phyloP scores from a whole-genome alignment of 2,113 vertebrate species.

The Phrynosoma platyrhinos region DNA sequence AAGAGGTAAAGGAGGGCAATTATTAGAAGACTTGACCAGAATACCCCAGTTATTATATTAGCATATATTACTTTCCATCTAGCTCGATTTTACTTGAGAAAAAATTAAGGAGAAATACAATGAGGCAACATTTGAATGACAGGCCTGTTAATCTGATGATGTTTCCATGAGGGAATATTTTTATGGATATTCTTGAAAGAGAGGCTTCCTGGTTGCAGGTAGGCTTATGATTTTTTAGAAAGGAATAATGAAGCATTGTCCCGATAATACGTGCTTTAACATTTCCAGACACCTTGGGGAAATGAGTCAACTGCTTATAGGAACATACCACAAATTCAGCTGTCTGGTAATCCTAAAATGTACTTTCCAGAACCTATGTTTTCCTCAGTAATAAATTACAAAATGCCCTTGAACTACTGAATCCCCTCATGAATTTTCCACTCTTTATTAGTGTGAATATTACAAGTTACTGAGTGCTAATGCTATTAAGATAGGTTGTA shows the following conservation, averaged over 20 bases:
- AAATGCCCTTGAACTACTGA: constrained; percentile 42
- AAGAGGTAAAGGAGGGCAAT: not conserved
- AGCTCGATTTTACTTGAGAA: not conserved
- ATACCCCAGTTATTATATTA: not conserved
- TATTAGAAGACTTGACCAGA: not conserved
- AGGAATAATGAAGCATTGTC: constrained; percentile 32
- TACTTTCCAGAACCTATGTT: constrained; percentile 42
- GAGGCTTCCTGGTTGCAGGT: not conserved
- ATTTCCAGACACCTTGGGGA: constrained; percentile 54
- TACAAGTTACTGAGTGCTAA: not conserved
- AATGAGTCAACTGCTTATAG: constrained; percentile 42
- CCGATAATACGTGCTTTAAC: constrained; percentile 18
- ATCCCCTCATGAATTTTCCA: not conserved
- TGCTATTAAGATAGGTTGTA: not conserved
- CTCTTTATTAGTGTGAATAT: constrained; percentile 32
- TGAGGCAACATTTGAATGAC: not conserved
- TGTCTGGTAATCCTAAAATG: constrained; percentile 53
- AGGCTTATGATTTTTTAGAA: not conserved
- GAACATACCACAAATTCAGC: constrained; percentile 39
- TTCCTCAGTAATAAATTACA: constrained; percentile 30
- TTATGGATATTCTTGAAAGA: not conserved
- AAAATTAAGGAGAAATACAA: not conserved
- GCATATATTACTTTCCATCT: not conserved
- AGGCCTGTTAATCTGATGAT: not conserved
- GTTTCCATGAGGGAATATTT: not conserved